Evolutionary conservation across 2,113 vertebrate genomes (phyloP).

Genomic region (Pteronura brasiliensis): DNA sequence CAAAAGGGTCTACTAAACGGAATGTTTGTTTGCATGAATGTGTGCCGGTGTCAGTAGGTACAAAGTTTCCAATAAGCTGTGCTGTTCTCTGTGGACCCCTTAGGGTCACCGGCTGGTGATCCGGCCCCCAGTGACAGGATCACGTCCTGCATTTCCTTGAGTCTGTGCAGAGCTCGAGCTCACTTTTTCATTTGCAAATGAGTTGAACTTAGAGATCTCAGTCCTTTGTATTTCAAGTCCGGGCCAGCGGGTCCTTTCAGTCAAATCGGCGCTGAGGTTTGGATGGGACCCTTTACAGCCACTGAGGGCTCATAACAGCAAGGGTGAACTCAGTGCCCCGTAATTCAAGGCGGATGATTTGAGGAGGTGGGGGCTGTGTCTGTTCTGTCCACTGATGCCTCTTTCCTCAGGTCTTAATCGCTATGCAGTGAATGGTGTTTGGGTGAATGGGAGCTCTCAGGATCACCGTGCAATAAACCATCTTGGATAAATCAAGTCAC

Average conservation of each 20-base stretch:
- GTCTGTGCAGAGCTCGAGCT: accelerated
- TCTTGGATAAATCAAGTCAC: background rate
- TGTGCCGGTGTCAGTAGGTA: background rate
- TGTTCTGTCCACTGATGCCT: background rate
- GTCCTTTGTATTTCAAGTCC: background rate
- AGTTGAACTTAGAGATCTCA: background rate
- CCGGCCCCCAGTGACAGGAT: accelerated
- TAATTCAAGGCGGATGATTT: background rate
- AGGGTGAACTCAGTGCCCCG: background rate
- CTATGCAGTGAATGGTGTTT: background rate
- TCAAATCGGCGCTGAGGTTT: background rate
- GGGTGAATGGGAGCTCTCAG: background rate
- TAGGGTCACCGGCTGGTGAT: background rate
- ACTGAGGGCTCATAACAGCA: background rate
- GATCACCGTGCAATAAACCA: background rate
- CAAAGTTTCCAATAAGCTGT: background rate
- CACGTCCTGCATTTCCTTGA: background rate
- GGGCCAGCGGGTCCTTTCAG: background rate
- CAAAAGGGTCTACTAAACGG: background rate
- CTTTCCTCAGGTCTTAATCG: background rate
- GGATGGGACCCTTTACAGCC: background rate
- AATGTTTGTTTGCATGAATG: background rate
- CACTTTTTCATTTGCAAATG: background rate
- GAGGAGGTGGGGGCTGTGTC: background rate
- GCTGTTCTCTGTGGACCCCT: background rate